These are phyloP conservation scores for Thalassophryne amazonica DNA, from an alignment of 2,797 vertebrate genomes.

Conservation along the genomic window DNA sequence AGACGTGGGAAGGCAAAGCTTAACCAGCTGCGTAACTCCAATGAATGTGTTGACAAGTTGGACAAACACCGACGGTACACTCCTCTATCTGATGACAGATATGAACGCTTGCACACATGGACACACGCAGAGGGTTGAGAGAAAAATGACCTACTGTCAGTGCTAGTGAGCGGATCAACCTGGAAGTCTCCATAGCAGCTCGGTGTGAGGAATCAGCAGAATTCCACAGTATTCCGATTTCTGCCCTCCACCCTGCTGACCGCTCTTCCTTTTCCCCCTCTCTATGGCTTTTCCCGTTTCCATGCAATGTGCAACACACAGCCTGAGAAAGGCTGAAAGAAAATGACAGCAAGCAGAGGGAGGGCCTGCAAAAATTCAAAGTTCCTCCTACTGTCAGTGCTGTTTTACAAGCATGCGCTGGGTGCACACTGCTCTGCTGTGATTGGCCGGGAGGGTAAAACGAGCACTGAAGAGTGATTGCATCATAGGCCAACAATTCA, in stretches of 20 bases:
- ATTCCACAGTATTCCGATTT: no score
- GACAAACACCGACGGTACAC: conserved; percentile 22
- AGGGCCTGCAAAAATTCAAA: conserved; percentile 38
- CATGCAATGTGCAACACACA: conserved; percentile 10
- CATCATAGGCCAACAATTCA: conserved; percentile 73
- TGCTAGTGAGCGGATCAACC: conserved; percentile 31
- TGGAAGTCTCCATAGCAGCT: conserved; percentile 63
- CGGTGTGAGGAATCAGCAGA: conserved; percentile 25
- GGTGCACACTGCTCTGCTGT: conserved; percentile 29
- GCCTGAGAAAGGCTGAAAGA: conserved; percentile 18
- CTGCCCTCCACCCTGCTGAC: conserved; percentile 4
- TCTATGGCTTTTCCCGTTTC: conserved; percentile 18
- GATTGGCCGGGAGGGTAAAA: conserved; percentile 63
- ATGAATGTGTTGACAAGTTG: conserved; percentile 16
- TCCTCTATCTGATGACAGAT: conserved; percentile 3
- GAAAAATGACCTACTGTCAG: conserved; percentile 60
- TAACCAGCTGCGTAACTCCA: conserved; percentile 21
- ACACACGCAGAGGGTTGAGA: conserved; percentile 23
- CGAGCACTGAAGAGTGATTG: conserved; percentile 60
- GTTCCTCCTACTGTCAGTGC: conserved; percentile 59
- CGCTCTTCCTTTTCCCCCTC: conserved; percentile 38
- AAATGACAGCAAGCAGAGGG: conserved; percentile 68
- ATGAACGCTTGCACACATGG: conserved; percentile 5
- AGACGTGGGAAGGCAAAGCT: no score
- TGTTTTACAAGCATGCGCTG: conserved; percentile 56